A percentile compares a stretch with the other conserved stretches of the same genome.
These are phyloP conservation scores for Seira musarum DNA, from an alignment of 2,888 invertebrate species.

Conservation along the genomic window DNA sequence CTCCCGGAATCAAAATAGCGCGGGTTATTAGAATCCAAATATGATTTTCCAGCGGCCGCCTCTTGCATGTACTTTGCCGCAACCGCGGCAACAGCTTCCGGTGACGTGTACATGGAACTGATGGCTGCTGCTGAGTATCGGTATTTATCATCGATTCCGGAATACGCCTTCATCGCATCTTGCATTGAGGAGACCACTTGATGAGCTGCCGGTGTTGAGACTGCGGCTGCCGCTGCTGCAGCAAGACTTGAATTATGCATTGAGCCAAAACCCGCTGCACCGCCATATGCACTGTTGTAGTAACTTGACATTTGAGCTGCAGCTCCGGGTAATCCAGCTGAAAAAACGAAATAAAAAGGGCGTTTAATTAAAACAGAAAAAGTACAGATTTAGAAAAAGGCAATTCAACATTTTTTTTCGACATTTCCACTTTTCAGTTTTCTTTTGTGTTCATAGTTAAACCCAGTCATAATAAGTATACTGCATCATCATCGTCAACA, in stretches of 20 bases:
- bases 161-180: slow-evolving; percentile 70
- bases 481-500: too few relatives aligned
- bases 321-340: slow-evolving; percentile 69
- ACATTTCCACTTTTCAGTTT: too few relatives aligned
- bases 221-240: slow-evolving; percentile 70
- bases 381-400: slow-evolving; percentile 1
- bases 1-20: slow-evolving; percentile 69
- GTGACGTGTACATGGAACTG: slow-evolving; percentile 67
- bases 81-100: slow-evolving; percentile 67
- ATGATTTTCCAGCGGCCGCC: slow-evolving; percentile 66
- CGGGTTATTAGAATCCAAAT: slow-evolving; percentile 68
- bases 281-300: slow-evolving; percentile 68
- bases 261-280: slow-evolving; percentile 67
- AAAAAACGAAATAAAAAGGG: slow-evolving; percentile 44
- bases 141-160: slow-evolving; percentile 70
- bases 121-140: slow-evolving; percentile 68
- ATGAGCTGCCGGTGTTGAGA: slow-evolving; percentile 64
- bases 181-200: slow-evolving; percentile 69
- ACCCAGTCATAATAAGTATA: too few relatives aligned
- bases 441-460: too few relatives aligned
- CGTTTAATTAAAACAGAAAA: slow-evolving; percentile 16
- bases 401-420: slow-evolving; percentile 34
- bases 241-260: slow-evolving; percentile 68
- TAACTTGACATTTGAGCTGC: slow-evolving; percentile 69
- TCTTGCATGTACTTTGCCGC: slow-evolving; percentile 68